Evolutionary conservation across 1,140 invertebrate genomes (phyloP).

Genomic region (Lepidurus couesii): DNA sequence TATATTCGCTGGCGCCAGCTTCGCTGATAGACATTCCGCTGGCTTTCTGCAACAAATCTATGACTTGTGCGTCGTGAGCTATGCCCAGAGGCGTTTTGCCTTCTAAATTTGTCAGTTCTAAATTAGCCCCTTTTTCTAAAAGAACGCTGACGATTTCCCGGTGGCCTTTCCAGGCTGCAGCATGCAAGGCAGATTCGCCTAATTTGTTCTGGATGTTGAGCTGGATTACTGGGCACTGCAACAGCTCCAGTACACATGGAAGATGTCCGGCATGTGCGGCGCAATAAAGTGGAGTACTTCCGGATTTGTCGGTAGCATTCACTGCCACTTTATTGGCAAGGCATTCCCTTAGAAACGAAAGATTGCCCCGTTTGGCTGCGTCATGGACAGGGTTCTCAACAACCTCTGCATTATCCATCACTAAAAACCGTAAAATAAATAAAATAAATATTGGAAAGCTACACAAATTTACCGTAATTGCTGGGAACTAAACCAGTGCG

Average conservation of each 20-base stretch:
- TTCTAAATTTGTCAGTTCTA: slow-evolving; percentile 42
- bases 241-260: slow-evolving; percentile 21
- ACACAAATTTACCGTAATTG: slow-evolving; percentile 55
- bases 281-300: slow-evolving; percentile 65
- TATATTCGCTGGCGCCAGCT: slow-evolving; percentile 24
- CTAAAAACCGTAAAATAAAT: slow-evolving; percentile 44
- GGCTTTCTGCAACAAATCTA: slow-evolving; percentile 39
- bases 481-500: slow-evolving; percentile 58
- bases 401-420: slow-evolving; percentile 57
- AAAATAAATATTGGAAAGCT: slow-evolving; percentile 22
- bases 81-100: slow-evolving; percentile 42
- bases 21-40: slow-evolving; percentile 11
- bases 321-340: slow-evolving; percentile 59
- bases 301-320: slow-evolving; percentile 61
- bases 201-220: slow-evolving; percentile 43
- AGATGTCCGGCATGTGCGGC: slow-evolving; percentile 55
- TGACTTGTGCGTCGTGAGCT: slow-evolving; percentile 42
- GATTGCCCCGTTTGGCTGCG: slow-evolving; percentile 62
- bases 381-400: slow-evolving; percentile 63
- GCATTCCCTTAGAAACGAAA: slow-evolving; percentile 58
- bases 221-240: slow-evolving; percentile 24
- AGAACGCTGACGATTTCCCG: slow-evolving; percentile 45
- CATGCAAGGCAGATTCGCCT: slow-evolving; percentile 53
- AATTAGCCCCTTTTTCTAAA: slow-evolving; percentile 37
- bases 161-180: slow-evolving; percentile 50